These are phyloP conservation scores for Caenorhabditis sp. DNA, from an alignment of 2,888 invertebrate genomes.

Conservation along the genomic window DNA sequence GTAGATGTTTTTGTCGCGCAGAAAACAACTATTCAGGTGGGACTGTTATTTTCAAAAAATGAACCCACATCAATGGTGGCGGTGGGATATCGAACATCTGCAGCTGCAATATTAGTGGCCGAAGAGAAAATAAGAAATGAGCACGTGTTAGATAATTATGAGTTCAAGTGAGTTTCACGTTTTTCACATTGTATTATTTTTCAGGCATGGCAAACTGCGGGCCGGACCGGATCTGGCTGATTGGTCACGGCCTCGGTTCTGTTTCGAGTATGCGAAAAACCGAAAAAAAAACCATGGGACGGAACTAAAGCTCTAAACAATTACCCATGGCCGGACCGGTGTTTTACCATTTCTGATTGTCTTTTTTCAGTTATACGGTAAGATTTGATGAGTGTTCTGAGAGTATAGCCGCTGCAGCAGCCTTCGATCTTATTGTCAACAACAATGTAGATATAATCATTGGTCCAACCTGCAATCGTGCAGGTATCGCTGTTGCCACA, in stretches of 20 bases:
- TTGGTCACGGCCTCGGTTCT: too few species aligned
- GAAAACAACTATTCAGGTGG: slow-evolving; percentile 12
- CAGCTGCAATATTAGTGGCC: slow-evolving; percentile 41
- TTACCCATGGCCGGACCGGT: too few species aligned
- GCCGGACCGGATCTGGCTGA: too few species aligned
- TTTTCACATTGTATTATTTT: too few species aligned
- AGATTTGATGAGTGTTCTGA: slow-evolving; percentile 49
- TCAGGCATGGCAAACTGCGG: too few species aligned
- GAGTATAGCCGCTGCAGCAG: slow-evolving; percentile 22
- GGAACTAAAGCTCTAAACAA: too few species aligned
- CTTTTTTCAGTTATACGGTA: slow-evolving; percentile 31
- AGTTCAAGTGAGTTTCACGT: slow-evolving; percentile 27
- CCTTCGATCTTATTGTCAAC: slow-evolving; percentile 23
- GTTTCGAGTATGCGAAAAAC: too few species aligned
- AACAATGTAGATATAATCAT: slow-evolving; percentile 45
- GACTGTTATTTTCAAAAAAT: slow-evolving; percentile 26
- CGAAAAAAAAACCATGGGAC: too few species aligned
- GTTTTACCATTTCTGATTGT: too few species aligned
- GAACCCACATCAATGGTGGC: slow-evolving; percentile 14
- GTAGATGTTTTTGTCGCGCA: neutral
- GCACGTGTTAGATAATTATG: slow-evolving; percentile 37
- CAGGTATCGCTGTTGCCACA: slow-evolving; percentile 39
- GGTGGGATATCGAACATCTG: slow-evolving; percentile 35
- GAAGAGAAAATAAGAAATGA: slow-evolving; percentile 36
- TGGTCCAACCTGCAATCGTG: slow-evolving; percentile 48